Evolutionary conservation across 2,113 vertebrate species (phyloP), one percentile per base, ranked within the genome.

Genomic region (Garra rufa): DNA sequence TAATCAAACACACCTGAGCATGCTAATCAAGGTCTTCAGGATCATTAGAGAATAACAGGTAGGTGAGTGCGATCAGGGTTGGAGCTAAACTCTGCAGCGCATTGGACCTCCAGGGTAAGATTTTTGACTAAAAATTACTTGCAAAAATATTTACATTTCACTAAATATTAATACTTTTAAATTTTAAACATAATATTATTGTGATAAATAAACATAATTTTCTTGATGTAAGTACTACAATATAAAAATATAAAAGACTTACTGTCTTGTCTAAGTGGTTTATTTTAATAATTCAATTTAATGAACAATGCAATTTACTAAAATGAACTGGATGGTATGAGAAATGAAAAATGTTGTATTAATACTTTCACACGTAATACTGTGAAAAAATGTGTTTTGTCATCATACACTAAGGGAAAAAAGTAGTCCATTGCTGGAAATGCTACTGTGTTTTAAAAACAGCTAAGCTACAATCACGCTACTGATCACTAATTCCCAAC

Each of bases 401-500:
- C 30, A 19, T 17, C 63, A 30, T 41, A 4, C 34, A 69, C 3
- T 9, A 0, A 0, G 3, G 6, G 44, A 46, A 30, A 28, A 75
- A 55, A 21, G 48, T 10, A 21, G 74, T 1, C 8, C 9, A 21
- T 76, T 50, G 24, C 50, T 19, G 19, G 28, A 38, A 76, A 76
- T 38, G 17, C 48, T 76, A 28, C 34, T 21, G 7, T 70, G 38
- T 43, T 14, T n/a, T 8, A 4, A 76, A 76, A 83, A 50, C 57
- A 67, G 44, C 75, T 70, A n/a, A 43, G 21, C 38, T 44, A 26
- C 38, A 44, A 44, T 79, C 55, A 79, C 3, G 24, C 38, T 41
- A 63, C 57, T 79, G 38, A 59, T 61, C 76, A 61, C 73, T 75
- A 50, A 75, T 75, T 50, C 71, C 71, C 71, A 50, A 75, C 44